These are phyloP conservation scores for Hippocampus zosterae DNA, from an alignment of 2,113 vertebrate species.

Conservation along the genomic window DNA sequence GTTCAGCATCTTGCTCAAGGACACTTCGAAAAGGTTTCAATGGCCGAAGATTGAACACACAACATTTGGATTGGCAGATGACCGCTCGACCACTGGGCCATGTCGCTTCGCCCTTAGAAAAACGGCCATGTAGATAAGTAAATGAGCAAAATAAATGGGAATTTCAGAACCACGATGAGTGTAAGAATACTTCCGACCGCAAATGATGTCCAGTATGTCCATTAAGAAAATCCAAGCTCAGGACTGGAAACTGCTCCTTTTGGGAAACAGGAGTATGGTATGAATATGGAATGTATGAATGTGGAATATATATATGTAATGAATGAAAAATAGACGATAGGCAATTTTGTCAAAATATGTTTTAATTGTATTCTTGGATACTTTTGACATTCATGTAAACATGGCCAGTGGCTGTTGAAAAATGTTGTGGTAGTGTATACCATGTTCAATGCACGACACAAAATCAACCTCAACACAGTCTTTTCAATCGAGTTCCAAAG, in stretches of 20 bases:
- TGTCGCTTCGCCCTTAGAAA: neutral
- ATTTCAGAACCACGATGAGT: neutral
- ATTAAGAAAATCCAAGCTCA: neutral
- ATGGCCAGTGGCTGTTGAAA: neutral
- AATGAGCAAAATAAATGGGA: neutral
- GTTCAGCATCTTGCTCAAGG: too few relatives aligned
- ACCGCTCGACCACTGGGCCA: too few relatives aligned
- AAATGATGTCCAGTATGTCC: neutral
- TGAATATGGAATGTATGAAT: neutral
- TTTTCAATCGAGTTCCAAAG: neutral
- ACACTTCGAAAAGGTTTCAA: too few relatives aligned
- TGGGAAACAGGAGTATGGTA: neutral
- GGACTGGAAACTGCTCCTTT: neutral
- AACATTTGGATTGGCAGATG: too few relatives aligned
- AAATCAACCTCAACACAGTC: neutral
- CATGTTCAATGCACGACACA: neutral
- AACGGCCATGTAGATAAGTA: neutral
- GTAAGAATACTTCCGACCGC: neutral
- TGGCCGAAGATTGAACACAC: too few relatives aligned
- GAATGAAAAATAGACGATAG: too few relatives aligned
- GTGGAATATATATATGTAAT: too few relatives aligned
- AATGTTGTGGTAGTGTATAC: neutral
- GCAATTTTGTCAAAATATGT: neutral
- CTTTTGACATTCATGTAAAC: neutral
- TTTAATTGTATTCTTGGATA: neutral